These are phyloP conservation scores for Darevskia nairensis DNA, from an alignment of 2,797 vertebrate species.

Conservation along the genomic window DNA sequence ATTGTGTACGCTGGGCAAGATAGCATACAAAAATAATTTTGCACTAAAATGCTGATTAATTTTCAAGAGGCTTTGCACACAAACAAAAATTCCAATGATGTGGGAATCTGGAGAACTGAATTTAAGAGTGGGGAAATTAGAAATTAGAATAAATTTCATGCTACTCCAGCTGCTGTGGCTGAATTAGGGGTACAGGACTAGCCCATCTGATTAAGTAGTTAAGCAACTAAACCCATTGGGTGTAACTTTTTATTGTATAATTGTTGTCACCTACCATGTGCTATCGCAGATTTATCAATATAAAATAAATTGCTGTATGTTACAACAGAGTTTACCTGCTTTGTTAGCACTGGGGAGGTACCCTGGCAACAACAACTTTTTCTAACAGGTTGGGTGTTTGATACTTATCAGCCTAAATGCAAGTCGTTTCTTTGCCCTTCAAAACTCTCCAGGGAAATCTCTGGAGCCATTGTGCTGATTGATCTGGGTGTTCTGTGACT, in stretches of 20 bases:
- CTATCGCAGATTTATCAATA: neutral
- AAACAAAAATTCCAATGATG: too few species aligned
- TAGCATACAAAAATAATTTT: too few species aligned
- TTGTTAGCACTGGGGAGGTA: neutral
- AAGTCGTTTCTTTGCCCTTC: neutral
- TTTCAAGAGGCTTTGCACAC: too few species aligned
- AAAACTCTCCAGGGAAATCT: neutral
- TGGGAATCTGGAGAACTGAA: too few species aligned
- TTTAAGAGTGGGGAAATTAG: too few species aligned
- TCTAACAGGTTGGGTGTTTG: constrained; percentile 5
- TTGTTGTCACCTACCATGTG: neutral
- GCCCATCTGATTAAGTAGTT: neutral
- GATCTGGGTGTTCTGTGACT: constrained; percentile 28
- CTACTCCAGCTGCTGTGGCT: neutral
- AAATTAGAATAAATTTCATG: neutral
- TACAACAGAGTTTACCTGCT: neutral
- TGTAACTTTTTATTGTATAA: neutral
- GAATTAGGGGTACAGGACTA: neutral
- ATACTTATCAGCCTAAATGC: neutral
- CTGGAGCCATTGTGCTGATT: neutral
- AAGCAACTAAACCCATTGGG: neutral
- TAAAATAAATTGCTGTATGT: neutral
- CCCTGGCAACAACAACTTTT: neutral
- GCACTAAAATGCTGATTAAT: too few species aligned
- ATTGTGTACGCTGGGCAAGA: too few species aligned